Conservation (phyloP, 2,113 vertebrate species). For the Psettodes erumei region DNA sequence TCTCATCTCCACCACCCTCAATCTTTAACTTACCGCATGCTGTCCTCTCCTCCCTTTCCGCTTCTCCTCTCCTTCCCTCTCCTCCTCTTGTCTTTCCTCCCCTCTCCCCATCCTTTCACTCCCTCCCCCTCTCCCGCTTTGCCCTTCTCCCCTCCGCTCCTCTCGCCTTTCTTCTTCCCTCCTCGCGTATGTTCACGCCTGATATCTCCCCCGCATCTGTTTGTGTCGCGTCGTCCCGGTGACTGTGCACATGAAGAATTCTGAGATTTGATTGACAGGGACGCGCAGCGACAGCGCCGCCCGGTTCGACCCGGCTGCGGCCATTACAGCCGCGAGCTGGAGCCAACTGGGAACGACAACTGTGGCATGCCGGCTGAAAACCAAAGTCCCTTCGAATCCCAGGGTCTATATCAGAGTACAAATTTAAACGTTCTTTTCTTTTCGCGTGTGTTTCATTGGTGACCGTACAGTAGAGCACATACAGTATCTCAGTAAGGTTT, state of each 20-base stretch:
- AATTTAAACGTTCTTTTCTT: neutral
- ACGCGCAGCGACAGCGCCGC: slow-evolving; percentile 29
- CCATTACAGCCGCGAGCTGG: slow-evolving; percentile 11
- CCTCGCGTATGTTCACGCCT: no score
- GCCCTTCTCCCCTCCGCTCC: no score
- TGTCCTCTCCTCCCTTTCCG: neutral
- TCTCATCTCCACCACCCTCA: neutral
- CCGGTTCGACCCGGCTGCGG: slow-evolving; percentile 10
- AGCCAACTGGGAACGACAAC: slow-evolving; percentile 1
- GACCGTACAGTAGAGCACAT: neutral
- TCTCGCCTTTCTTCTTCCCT: neutral
- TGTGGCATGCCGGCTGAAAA: neutral
- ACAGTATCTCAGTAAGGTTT: no score
- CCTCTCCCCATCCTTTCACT: neutral
- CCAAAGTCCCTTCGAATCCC: neutral
- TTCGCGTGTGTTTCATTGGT: neutral
- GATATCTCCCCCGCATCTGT: no score
- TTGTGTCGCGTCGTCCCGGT: no score
- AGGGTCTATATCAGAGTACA: neutral
- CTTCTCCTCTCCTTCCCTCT: neutral
- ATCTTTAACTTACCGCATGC: neutral
- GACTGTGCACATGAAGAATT: slow-evolving; percentile 33
- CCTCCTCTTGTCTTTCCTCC: neutral
- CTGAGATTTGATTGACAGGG: slow-evolving; percentile 30
- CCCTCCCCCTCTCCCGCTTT: neutral